Evolutionary conservation across 2,113 vertebrate genomes (phyloP), one percentile per base, ranked within the genome.

Genomic region (Triplophysa siluroides): DNA sequence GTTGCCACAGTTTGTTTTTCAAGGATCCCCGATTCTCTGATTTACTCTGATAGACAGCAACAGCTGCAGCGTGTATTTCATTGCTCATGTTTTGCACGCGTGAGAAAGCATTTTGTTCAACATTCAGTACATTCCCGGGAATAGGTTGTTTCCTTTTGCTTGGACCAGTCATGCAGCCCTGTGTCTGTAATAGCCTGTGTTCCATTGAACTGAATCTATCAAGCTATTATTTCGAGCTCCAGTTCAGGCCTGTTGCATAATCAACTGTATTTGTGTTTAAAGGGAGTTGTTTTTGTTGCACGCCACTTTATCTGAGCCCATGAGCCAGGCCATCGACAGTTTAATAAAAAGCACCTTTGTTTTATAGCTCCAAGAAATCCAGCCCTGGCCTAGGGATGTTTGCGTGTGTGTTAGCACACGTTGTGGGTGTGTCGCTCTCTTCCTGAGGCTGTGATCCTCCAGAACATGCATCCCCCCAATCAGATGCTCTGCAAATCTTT

Each of bases 401-500:
- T 64, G n/a, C 21, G 38, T 73, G 68, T 77, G 68, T 67, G 69
- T 63, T 12, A 43, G 29, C 71, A 61, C 71, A 24, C 1, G 33
- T 8, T 60, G 54, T 70, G 13, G 60, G 23, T 76, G 29, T 18
- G 47, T 43, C 66, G 23, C 8, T 75, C 38, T 72, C 33, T 72
- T 52, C 68, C 69, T 26, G 43, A 58, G 65, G 56, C 61, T 45
- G 33, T 63, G 41, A 54, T 68, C 47, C 29, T 74, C 79, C 84
- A 82, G 79, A 64, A 73, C 64, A 69, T 80, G 63, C 85, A 83
- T 71, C 74, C 76, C 77, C 76, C 86, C 86, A 86, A 0, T 8
- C 84, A 90, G 85, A 91, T 83, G 85, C 87, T 83, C 82, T 77
- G 62, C 83, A 77, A 78, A 85, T 84, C 69, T 86, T 80, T 80